phyloP scores from a whole-genome alignment of 2,888 invertebrate species.

The Periphyllus acericola region DNA sequence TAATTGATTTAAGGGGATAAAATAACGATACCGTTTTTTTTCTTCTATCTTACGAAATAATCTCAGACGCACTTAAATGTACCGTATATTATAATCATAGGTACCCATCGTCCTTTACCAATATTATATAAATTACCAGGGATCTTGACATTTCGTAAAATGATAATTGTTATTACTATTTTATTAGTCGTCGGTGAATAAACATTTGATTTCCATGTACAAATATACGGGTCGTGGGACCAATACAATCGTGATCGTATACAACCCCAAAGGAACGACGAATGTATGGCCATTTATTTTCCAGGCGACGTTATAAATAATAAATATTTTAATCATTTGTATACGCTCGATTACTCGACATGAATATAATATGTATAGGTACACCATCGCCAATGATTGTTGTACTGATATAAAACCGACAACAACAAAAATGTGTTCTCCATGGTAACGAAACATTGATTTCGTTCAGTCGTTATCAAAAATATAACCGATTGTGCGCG shows the following conservation, averaged over 20 bases:
- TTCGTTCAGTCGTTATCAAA: slow-evolving; percentile 1
- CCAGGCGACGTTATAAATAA: too few species aligned
- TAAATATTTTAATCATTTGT: slow-evolving; percentile 26
- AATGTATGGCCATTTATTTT: neutral
- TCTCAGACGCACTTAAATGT: neutral
- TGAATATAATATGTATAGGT: neutral
- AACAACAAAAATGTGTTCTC: slow-evolving; percentile 24
- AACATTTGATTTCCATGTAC: neutral
- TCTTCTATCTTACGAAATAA: neutral
- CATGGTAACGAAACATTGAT: slow-evolving; percentile 19
- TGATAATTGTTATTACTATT: neutral
- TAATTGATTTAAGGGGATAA: neutral
- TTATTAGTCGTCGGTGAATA: too few species aligned
- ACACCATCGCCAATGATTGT: neutral
- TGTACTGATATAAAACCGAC: slow-evolving; percentile 5
- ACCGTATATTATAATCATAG: too few species aligned
- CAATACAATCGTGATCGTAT: neutral
- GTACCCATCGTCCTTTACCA: too few species aligned
- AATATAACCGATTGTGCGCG: neutral
- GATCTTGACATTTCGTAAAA: neutral
- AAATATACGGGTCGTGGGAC: neutral
- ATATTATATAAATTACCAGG: neutral
- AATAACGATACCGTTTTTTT: neutral
- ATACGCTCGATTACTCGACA: neutral
- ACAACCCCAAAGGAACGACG: neutral